Base-by-base conservation (phyloP, 2,113 vertebrate genomes). In the Ptilonorhynchus violaceus region DNA sequence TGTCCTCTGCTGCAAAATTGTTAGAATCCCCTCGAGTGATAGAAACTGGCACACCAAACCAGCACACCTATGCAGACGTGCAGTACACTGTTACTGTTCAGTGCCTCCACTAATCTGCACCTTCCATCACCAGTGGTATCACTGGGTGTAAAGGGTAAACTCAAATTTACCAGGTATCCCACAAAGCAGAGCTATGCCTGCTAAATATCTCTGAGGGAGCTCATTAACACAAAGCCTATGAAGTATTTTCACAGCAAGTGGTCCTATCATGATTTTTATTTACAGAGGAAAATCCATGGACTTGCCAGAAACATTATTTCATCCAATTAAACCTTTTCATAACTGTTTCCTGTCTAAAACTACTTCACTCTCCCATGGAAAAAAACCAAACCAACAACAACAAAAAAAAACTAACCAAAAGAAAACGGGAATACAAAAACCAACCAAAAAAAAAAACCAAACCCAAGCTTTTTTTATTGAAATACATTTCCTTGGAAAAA, bases 351-450 rank as follows among this genome's bases (percentile, higher is more conserved):
- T 85, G 27, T 50, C 27, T 89, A 21, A 84, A 83, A 55, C 23
- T 33, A 28, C 58, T 83, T 31, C 25, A 3, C 7, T 56, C 12
- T 75, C 10, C 10, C 25, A 50, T 8, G 28, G 6, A 22, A 56
- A 91, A 42, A 64, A 58, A 28, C 5, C 24, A 30, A 58, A 11
- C 1, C 2, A 31, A 78, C 37, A 39, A 39, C 37, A 53, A 23
- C 2, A 1, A 53, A 79, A 64, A 69, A 53, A 22, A 3, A 0
- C 4, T 2, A 37, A 4, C 10, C 7, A 13, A 42, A 42, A 42
- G 15, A 62, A n/a, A 37, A 2, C 13, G 44, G 10, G 18, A 78
- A 70, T 18, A 41, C 4, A 66, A 46, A 23, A 1, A 12, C 3
- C 20, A 7, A 20, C 6, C 47, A 33, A 58, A 58, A 39, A 17